phyloP scores from a whole-genome alignment of 2,113 vertebrate genomes.

The Trinectes maculatus region DNA sequence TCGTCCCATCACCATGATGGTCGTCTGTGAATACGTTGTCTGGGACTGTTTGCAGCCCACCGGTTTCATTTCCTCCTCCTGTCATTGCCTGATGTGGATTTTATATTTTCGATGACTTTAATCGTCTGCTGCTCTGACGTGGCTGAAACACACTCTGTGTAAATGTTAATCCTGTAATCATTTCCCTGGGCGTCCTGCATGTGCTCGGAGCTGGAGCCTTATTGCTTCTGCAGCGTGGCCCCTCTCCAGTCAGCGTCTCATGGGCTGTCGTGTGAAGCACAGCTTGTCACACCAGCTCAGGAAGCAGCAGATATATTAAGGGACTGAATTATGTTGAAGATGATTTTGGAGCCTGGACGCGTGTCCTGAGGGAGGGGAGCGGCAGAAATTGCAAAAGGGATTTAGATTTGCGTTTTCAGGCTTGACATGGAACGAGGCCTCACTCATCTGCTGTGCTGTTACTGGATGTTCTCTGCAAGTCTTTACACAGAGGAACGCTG shows the following conservation, averaged over 20 bases:
- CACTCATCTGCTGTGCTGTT: not conserved
- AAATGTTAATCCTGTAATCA: constrained; percentile 60
- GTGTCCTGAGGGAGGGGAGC: constrained; percentile 38
- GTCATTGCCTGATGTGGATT: constrained; percentile 42
- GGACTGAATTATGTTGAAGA: constrained; percentile 5
- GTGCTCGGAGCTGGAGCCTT: constrained; percentile 43
- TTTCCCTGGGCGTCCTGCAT: constrained; percentile 37
- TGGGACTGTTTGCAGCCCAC: constrained; percentile 32
- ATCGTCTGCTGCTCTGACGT: constrained; percentile 46
- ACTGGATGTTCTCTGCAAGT: constrained; percentile 1
- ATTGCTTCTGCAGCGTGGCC: constrained; percentile 48
- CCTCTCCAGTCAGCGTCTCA: constrained; percentile 43
- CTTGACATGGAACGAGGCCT: not conserved
- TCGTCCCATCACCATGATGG: constrained; percentile 5
- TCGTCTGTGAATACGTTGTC: constrained; percentile 20
- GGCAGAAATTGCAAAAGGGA: constrained; percentile 9
- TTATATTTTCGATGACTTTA: constrained; percentile 54
- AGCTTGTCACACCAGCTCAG: constrained; percentile 38
- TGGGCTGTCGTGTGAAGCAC: constrained; percentile 37
- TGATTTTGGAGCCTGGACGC: constrained; percentile 24
- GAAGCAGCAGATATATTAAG: constrained; percentile 19
- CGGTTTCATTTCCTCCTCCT: constrained; percentile 52
- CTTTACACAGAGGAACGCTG: too few relatives aligned
- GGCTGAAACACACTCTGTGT: constrained; percentile 49
- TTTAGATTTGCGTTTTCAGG: not conserved